Conservation (phyloP, 2,113 vertebrate species). For the Cebus imitator region DNA sequence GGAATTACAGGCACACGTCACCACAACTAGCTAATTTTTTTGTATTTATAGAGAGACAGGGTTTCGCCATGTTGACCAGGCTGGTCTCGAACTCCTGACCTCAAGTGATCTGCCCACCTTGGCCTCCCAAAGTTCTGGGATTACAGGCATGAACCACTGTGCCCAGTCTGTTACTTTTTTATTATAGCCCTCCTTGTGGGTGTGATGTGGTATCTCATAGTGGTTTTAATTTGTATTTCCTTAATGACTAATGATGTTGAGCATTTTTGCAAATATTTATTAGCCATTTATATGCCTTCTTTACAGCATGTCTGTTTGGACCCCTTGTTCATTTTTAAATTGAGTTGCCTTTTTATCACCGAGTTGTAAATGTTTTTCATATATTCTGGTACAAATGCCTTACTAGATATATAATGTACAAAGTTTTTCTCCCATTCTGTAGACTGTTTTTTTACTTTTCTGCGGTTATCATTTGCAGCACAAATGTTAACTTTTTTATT, state of each 20-base stretch:
- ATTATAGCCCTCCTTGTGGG: neutral
- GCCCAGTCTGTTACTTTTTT: neutral
- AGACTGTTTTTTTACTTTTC: neutral
- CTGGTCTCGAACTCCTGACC: neutral
- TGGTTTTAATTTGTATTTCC: neutral
- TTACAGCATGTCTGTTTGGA: neutral
- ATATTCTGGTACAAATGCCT: neutral
- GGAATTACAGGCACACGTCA: neutral
- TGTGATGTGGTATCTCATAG: neutral
- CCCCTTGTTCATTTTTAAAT: neutral
- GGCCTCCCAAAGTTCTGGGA: no score
- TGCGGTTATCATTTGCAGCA: neutral
- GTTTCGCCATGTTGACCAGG: neutral
- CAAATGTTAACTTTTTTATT: neutral
- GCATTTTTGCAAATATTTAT: neutral
- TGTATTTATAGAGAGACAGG: neutral
- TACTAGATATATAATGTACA: neutral
- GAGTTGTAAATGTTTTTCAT: neutral
- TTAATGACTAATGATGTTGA: neutral
- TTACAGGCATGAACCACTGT: no score
- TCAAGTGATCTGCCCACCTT: no score
- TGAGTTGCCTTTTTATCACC: constrained; percentile 16
- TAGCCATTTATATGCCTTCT: neutral
- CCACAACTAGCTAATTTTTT: neutral
- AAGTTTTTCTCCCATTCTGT: neutral